Evolutionary conservation across 2,797 vertebrate genomes (phyloP).

Genomic region (Morelia viridis): DNA sequence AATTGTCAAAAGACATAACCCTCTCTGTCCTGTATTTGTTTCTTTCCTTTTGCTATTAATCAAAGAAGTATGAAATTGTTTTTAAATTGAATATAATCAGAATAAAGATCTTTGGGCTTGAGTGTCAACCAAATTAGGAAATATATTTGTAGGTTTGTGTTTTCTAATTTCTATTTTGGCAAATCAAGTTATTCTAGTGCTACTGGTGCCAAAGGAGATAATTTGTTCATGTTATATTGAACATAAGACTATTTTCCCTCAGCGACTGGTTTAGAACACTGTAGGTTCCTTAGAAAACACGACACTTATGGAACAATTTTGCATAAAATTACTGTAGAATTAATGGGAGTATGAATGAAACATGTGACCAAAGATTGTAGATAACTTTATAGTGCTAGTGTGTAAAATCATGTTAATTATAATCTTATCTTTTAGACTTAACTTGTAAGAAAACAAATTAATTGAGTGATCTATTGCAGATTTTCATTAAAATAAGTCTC

Average conservation of each 20-base stretch:
- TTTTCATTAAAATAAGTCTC: neutral
- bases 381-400: neutral
- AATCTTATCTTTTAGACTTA: neutral
- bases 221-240: neutral
- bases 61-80: slow-evolving; percentile 12
- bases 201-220: neutral
- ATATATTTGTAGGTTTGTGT: neutral
- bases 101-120: neutral
- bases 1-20: neutral
- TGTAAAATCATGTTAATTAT: neutral
- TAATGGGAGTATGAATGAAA: neutral
- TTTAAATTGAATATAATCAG: slow-evolving; percentile 1
- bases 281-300: slow-evolving; percentile 7
- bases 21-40: neutral
- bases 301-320: neutral
- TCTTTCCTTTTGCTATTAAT: neutral
- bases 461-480: neutral
- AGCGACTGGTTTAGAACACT: neutral
- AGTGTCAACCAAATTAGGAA: neutral
- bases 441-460: neutral
- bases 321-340: neutral
- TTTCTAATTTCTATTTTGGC: slow-evolving; percentile 18
- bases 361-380: neutral
- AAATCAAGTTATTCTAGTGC: neutral
- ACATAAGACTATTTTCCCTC: neutral